Percentiles rank a stretch among this genome's conserved stretches.
These are phyloP conservation scores for Pipistrellus nathusii DNA, from an alignment of 2,797 vertebrate genomes.

Conservation along the genomic window DNA sequence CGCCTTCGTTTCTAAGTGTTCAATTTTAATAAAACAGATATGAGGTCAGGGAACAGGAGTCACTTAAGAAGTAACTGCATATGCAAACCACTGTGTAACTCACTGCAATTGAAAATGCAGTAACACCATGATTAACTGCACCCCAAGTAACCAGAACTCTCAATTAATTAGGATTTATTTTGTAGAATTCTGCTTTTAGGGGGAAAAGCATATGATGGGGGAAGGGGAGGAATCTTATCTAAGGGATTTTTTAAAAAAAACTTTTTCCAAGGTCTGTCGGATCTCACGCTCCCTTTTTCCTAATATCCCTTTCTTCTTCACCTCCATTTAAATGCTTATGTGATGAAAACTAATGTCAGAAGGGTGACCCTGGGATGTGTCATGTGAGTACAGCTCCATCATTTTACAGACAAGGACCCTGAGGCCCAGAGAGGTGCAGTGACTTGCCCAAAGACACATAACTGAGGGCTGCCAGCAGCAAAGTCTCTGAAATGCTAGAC, in stretches of 20 bases:
- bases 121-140: slow-evolving; percentile 67
- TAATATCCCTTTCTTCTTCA: not conserved
- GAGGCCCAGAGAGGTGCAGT: not conserved
- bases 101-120: slow-evolving; percentile 48
- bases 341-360: not conserved
- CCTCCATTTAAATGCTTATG: not conserved
- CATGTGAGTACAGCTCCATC: not conserved
- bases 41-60: slow-evolving; percentile 77
- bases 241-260: slow-evolving; percentile 7
- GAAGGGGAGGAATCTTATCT: not conserved
- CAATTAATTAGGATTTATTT: slow-evolving; percentile 74
- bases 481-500: not conserved
- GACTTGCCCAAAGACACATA: not conserved
- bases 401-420: not conserved
- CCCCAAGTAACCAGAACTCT: slow-evolving; percentile 73
- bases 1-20: slow-evolving; percentile 58
- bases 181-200: slow-evolving; percentile 59
- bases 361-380: not conserved
- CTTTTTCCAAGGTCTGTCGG: slow-evolving; percentile 9
- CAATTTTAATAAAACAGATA: slow-evolving; percentile 77
- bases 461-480: not conserved
- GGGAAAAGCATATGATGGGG: not conserved
- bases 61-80: slow-evolving; percentile 75
- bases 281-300: not conserved
- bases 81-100: slow-evolving; percentile 74